phyloP scores from a whole-genome alignment of 2,797 vertebrate species.

The Gephyroberyx darwinii region DNA sequence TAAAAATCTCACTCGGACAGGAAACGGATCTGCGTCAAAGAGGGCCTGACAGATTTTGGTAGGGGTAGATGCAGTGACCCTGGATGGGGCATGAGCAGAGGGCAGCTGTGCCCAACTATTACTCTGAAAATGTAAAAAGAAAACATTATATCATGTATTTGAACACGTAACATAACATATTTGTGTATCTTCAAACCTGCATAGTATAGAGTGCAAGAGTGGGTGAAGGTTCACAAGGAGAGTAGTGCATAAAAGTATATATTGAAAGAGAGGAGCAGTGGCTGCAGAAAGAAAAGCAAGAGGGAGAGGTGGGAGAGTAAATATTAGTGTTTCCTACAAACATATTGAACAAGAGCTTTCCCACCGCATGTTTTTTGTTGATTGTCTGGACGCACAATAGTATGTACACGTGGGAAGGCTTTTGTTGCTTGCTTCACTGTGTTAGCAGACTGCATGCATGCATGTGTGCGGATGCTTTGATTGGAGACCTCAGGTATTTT shows the following conservation, averaged over 20 bases:
- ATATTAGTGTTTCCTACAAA: slow-evolving; percentile 44
- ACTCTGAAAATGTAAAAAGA: slow-evolving; percentile 12
- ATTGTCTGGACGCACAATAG: slow-evolving; percentile 17
- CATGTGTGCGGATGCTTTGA: neutral
- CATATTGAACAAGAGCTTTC: slow-evolving; percentile 13
- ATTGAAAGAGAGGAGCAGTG: neutral
- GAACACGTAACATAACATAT: no score
- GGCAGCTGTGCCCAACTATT: slow-evolving; percentile 63
- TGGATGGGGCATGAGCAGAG: slow-evolving; percentile 72
- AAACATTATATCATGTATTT: no score
- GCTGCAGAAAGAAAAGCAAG: neutral
- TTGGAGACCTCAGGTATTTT: neutral
- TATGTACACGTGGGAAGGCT: neutral
- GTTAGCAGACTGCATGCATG: neutral
- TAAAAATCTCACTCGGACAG: slow-evolving; percentile 86
- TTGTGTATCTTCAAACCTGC: no score
- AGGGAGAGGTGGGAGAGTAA: slow-evolving; percentile 14
- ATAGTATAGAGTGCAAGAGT: no score
- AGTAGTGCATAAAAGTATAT: neutral
- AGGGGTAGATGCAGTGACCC: slow-evolving; percentile 85
- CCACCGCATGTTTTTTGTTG: slow-evolving; percentile 17
- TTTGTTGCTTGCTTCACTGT: neutral
- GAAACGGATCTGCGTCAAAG: slow-evolving; percentile 95
- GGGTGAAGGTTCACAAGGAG: neutral
- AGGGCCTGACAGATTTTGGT: slow-evolving; percentile 79